phyloP scores from a whole-genome alignment of 1,140 invertebrate species.

The Tribolium madens region DNA sequence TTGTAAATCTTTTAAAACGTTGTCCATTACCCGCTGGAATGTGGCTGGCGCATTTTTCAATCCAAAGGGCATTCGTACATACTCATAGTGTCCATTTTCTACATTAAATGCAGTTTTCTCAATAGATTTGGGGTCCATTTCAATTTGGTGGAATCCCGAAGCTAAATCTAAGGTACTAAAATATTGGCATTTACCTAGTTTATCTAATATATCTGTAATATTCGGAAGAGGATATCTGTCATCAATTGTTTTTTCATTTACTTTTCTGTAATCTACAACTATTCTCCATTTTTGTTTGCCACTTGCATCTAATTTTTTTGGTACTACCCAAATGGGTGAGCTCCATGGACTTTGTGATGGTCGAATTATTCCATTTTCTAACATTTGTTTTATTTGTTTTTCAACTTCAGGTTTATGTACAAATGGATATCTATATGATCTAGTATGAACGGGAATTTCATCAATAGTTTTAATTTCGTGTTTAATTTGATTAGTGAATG shows the following conservation, averaged over 20 bases:
- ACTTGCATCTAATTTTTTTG: conserved; percentile 1
- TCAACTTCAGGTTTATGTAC: conserved; percentile 10
- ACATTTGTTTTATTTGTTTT: conserved; percentile 9
- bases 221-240: conserved; percentile 25
- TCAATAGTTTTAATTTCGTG: background rate
- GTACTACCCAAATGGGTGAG: conserved; percentile 26
- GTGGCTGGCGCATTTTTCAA: conserved; percentile 27
- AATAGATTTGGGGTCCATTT: conserved; percentile 1
- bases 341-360: background rate
- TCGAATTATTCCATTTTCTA: conserved; percentile 11
- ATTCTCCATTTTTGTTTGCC: conserved; percentile 25
- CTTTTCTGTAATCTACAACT: conserved; percentile 2
- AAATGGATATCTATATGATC: conserved; percentile 6
- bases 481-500: conserved; percentile 23
- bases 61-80: background rate
- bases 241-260: conserved; percentile 13
- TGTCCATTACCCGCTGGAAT: conserved; percentile 26
- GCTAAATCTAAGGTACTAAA: conserved; percentile 25
- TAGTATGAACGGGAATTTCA: background rate
- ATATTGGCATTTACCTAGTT: conserved; percentile 35
- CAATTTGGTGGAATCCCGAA: conserved; percentile 21
- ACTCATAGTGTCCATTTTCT: conserved; percentile 28
- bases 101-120: conserved; percentile 28
- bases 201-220: conserved; percentile 5
- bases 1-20: background rate